These are phyloP conservation scores for Thalpophila matura DNA, from an alignment of 2,888 invertebrate genomes.

Conservation along the genomic window DNA sequence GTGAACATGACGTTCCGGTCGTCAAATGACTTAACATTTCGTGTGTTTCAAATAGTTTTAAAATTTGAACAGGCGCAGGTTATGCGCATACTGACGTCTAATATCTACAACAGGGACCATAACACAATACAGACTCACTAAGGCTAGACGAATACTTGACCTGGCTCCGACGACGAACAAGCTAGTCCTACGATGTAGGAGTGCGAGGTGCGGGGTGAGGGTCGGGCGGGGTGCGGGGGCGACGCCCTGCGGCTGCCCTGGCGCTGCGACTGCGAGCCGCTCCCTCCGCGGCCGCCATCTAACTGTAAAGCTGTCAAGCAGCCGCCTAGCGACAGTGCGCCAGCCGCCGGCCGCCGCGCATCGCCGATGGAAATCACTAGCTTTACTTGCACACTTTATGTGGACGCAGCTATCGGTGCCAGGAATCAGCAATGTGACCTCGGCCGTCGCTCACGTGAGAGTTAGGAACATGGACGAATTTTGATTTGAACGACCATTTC, in stretches of 20 bases:
- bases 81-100: too few relatives aligned
- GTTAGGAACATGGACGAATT: neutral
- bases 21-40: too few relatives aligned
- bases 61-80: too few relatives aligned
- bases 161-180: neutral
- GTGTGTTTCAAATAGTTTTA: too few relatives aligned
- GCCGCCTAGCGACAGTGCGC: neutral
- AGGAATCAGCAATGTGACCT: slow-evolving; percentile 12
- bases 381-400: slow-evolving; percentile 1
- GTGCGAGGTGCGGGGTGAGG: neutral
- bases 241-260: slow-evolving; percentile 8
- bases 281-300: neutral
- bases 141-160: neutral
- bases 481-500: neutral
- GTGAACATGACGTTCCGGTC: too few relatives aligned
- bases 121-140: neutral
- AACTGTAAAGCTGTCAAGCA: slow-evolving; percentile 1
- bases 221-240: neutral
- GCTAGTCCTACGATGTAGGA: slow-evolving; percentile 10
- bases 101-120: too few relatives aligned
- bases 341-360: neutral
- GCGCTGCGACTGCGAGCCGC: neutral
- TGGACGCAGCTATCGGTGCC: slow-evolving; percentile 9
- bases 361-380: neutral
- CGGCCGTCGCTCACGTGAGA: neutral